A percentile compares a stretch with the other conserved stretches of the same genome.
phyloP scores from a whole-genome alignment of 2,888 invertebrate species.

The Dryomyza anilis region DNA sequence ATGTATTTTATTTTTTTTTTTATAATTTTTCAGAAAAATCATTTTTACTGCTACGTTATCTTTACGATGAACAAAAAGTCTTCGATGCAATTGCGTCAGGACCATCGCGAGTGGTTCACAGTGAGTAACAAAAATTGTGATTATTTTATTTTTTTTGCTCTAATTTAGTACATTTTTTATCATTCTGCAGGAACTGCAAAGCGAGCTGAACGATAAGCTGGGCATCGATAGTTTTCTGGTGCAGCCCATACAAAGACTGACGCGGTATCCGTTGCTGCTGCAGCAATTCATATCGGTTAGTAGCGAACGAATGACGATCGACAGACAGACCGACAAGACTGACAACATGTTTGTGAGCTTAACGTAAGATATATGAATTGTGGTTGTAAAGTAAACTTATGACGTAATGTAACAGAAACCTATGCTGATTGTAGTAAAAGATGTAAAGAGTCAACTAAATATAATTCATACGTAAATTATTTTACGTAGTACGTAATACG shows the following conservation, averaged over 20 bases:
- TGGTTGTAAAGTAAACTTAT: neutral
- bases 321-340: no score
- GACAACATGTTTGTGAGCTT: no score
- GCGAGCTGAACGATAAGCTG: slow-evolving; percentile 57
- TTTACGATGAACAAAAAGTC: slow-evolving; percentile 60
- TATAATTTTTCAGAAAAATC: slow-evolving; percentile 52
- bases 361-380: no score
- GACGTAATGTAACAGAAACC: no score
- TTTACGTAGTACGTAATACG: no score
- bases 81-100: slow-evolving; percentile 56
- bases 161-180: neutral
- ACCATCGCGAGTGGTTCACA: slow-evolving; percentile 55
- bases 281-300: slow-evolving; percentile 59
- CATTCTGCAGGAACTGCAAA: slow-evolving; percentile 47
- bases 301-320: no score
- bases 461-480: no score
- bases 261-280: slow-evolving; percentile 58
- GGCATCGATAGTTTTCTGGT: slow-evolving; percentile 61
- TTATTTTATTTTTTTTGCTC: neutral
- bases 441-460: no score
- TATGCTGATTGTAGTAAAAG: no score
- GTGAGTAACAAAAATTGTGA: slow-evolving; percentile 45
- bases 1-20: neutral
- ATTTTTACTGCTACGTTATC: slow-evolving; percentile 58
- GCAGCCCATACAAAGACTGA: slow-evolving; percentile 62